phyloP scores from a whole-genome alignment of 2,113 vertebrate genomes.

The Syngnathoides biaculeatus region DNA sequence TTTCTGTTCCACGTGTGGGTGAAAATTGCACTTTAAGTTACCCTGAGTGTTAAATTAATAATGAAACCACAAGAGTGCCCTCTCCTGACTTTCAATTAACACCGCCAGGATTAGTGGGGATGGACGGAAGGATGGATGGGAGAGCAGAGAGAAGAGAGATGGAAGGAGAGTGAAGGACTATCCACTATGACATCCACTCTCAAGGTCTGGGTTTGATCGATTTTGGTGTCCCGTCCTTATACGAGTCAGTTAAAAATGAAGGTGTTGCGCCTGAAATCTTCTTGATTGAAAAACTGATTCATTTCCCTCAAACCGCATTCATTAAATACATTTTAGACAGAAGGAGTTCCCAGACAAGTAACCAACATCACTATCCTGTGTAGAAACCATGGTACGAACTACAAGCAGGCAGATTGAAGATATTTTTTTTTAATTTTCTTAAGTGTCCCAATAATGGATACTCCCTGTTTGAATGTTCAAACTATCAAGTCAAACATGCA shows the following conservation, averaged over 20 bases:
- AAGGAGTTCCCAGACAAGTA: neutral
- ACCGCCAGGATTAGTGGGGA: slow-evolving; percentile 67
- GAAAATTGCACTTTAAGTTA: slow-evolving; percentile 85
- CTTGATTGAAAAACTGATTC: slow-evolving; percentile 1
- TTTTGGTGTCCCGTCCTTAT: slow-evolving; percentile 27
- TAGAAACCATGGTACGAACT: neutral
- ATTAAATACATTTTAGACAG: neutral
- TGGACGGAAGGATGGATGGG: slow-evolving; percentile 54
- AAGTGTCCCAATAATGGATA: slow-evolving; percentile 18
- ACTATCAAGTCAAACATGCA: slow-evolving; percentile 24
- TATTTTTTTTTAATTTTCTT: neutral
- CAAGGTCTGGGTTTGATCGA: slow-evolving; percentile 49
- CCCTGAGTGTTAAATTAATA: slow-evolving; percentile 83
- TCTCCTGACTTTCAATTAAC: slow-evolving; percentile 82
- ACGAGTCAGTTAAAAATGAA: neutral
- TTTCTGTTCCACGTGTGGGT: slow-evolving; percentile 81
- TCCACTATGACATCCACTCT: slow-evolving; percentile 37
- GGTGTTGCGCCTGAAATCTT: neutral
- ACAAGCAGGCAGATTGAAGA: neutral
- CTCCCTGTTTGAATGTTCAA: slow-evolving; percentile 1
- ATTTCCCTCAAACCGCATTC: neutral
- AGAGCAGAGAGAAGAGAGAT: slow-evolving; percentile 11
- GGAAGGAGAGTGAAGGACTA: slow-evolving; percentile 40
- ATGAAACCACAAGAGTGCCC: slow-evolving; percentile 79
- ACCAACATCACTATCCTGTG: neutral